Evolutionary conservation across 1,140 invertebrate genomes (phyloP).

Genomic region (Calliphora vicina): DNA sequence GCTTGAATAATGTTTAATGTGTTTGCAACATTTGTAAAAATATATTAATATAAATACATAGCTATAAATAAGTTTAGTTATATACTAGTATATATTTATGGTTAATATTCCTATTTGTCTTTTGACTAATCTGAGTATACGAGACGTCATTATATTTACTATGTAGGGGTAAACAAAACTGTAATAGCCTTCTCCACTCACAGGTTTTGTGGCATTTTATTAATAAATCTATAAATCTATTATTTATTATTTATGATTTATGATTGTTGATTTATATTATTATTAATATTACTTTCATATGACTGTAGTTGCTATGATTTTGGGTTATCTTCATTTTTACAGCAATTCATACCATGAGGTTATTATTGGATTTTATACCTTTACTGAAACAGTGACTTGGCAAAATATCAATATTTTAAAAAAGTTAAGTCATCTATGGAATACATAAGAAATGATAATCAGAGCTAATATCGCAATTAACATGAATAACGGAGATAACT

Average conservation of each 20-base stretch:
- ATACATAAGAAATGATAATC: not conserved
- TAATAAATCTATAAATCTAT: not conserved
- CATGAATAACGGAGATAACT: too few relatives aligned
- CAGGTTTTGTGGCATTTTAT: not conserved
- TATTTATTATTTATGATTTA: not conserved
- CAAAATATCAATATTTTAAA: not conserved
- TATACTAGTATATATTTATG: too few relatives aligned
- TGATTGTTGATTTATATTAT: not conserved
- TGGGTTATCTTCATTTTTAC: not conserved
- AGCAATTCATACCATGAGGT: not conserved
- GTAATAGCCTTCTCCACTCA: not conserved
- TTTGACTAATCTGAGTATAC: not conserved
- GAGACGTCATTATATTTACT: not conserved
- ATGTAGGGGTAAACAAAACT: not conserved
- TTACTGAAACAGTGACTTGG: not conserved
- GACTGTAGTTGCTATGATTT: not conserved
- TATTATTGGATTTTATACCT: constrained; percentile 10
- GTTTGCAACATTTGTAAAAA: too few relatives aligned
- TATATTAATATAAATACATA: too few relatives aligned
- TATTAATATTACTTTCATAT: not conserved
- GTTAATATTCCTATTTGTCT: not conserved
- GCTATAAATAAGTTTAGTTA: too few relatives aligned
- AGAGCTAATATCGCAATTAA: too few relatives aligned
- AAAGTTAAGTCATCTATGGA: not conserved
- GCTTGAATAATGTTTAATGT: too few relatives aligned